Conservation (phyloP, 1,140 invertebrate genomes). For the Megathymus violae region DNA sequence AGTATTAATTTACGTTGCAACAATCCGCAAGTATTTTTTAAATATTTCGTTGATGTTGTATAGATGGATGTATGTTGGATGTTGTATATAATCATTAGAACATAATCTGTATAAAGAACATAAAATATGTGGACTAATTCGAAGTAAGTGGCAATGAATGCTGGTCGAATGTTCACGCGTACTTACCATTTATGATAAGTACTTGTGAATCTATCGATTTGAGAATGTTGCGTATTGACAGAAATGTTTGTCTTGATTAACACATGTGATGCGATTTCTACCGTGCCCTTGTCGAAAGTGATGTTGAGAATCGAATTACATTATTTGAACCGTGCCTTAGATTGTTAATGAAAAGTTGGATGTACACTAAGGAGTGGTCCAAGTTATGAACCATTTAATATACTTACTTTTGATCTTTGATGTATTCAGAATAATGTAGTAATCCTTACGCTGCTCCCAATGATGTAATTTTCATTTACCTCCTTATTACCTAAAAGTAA, state of each 20-base stretch:
- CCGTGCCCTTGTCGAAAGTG: background rate
- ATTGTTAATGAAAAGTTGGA: no score
- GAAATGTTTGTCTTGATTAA: background rate
- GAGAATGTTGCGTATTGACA: background rate
- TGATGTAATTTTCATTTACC: no score
- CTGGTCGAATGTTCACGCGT: conserved; percentile 36
- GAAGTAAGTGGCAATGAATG: conserved; percentile 37
- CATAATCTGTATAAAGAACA: background rate
- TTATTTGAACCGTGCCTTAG: background rate
- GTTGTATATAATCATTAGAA: background rate
- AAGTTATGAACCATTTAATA: no score
- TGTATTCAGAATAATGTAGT: no score
- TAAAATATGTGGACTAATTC: no score
- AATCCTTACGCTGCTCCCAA: no score
- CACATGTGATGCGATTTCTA: background rate
- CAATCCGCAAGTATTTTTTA: no score
- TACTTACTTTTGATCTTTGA: no score
- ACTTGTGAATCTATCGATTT: conserved; percentile 24
- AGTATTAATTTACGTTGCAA: no score
- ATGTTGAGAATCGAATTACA: background rate
- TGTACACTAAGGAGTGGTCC: no score
- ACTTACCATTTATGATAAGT: conserved; percentile 37
- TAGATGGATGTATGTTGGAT: background rate
- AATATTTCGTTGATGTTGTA: background rate
- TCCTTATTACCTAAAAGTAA: no score